These are phyloP conservation scores for Emys orbicularis DNA, from an alignment of 2,797 vertebrate genomes.

Conservation along the genomic window DNA sequence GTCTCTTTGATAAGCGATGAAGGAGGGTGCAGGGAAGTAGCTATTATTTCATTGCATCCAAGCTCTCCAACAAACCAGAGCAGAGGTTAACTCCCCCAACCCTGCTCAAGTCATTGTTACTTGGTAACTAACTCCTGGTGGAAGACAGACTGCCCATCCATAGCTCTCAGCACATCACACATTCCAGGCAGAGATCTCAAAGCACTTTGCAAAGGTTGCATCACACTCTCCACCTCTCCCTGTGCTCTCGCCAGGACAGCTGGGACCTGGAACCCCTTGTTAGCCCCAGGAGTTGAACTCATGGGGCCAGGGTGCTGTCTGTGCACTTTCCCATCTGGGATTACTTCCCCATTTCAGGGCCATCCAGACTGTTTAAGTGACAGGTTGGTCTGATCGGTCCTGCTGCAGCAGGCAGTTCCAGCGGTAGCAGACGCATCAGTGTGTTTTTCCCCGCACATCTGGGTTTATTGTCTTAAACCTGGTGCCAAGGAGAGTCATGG, in stretches of 20 bases:
- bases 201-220: fast-evolving
- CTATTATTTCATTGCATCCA: slow-evolving; percentile 62
- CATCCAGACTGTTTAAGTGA: neutral
- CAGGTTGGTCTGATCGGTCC: neutral
- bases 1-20: slow-evolving; percentile 66
- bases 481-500: neutral
- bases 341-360: neutral
- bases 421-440: neutral
- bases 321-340: neutral
- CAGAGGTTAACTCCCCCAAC: slow-evolving; percentile 52
- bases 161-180: neutral
- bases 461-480: neutral
- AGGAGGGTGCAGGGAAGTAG: neutral
- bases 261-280: neutral
- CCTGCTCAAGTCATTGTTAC: slow-evolving; percentile 41
- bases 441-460: neutral
- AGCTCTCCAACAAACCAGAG: slow-evolving; percentile 44
- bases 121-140: slow-evolving; percentile 47
- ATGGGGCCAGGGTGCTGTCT: neutral
- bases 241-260: neutral
- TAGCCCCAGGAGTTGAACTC: neutral
- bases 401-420: neutral
- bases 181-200: neutral
- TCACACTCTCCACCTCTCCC: neutral
- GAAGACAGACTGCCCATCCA: neutral